Evolutionary conservation across 2,797 vertebrate genomes (phyloP), one percentile per base, ranked within the genome.

Genomic region (Psittacula derbiana): DNA sequence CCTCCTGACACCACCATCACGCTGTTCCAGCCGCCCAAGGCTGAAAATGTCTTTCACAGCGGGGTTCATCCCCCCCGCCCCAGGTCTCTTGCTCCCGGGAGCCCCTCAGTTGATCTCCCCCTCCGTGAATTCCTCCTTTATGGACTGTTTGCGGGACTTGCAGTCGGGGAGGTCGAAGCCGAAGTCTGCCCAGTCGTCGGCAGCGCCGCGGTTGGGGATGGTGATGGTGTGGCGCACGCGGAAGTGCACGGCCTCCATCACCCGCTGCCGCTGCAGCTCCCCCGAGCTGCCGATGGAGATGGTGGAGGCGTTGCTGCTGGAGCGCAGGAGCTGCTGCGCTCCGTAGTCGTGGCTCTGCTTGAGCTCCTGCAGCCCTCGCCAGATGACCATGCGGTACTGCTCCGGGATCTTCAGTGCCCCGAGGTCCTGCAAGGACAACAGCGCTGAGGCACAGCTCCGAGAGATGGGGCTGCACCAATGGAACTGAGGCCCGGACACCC

Each of bases 221-320:
- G 99, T 99, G 97, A 99, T 99, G 97, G 99, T 99, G 98, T 99
- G 99, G 33, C 99, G 99, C 78, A 99, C 99, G 0, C 99, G 98
- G 96, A 99, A 99, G 70, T 99, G 99, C 86, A 99, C 99, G 1
- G 99, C 99, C 97, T 99, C 99, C 99, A 99, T 99, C 92, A 99
- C 99, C 0, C 99, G 98, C 97, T 99, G 99, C 41, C 99, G 98
- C 96, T 99, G 99, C 90, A 99, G 98, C 97, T 99, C 99, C 2
- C 99, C 99, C 0, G 99, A 97, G 14, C 98, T 88, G 21, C 99
- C 98, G 11, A 99, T 98, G 74, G 98, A 98, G 95, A 99, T 98
- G 89, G 98, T 98, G 70, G 99, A 97, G 58, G 99, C 98, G 64
- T 99, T 99, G 98, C 98, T 98, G 98, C 99, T 98, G 93, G 99